phyloP scores from a whole-genome alignment of 2,888 invertebrate genomes.

The Heliconius ethilla region DNA sequence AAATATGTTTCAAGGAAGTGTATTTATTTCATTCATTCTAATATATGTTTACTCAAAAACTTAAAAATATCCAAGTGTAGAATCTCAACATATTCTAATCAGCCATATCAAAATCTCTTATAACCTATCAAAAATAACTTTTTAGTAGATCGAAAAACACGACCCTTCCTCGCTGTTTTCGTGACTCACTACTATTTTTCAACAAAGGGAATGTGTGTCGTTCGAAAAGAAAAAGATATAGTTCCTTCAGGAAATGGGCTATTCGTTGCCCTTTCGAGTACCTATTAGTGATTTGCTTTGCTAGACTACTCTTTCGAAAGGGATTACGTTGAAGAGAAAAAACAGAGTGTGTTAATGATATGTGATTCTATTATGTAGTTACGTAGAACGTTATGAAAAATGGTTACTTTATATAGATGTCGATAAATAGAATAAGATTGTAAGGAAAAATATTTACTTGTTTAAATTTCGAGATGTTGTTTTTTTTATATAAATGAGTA shows the following conservation, averaged over 20 bases:
- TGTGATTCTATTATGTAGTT: no score
- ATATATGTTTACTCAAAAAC: no score
- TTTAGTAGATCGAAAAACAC: conserved; percentile 41
- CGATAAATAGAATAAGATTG: no score
- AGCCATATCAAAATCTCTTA: conserved; percentile 54
- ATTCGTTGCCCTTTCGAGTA: conserved; percentile 70
- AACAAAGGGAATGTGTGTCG: conserved; percentile 40
- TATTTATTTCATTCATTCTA: background rate
- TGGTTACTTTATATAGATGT: no score
- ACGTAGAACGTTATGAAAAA: no score
- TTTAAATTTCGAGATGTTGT: no score
- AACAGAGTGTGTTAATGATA: conserved; percentile 45
- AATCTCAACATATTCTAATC: background rate
- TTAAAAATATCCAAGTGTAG: no score
- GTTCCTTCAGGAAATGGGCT: conserved; percentile 70
- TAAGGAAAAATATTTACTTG: background rate
- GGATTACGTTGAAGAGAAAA: conserved; percentile 52
- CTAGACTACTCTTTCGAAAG: conserved; percentile 53
- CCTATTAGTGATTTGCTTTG: conserved; percentile 76
- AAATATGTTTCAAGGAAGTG: background rate
- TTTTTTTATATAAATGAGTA: no score
- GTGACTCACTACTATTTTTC: conserved; percentile 40
- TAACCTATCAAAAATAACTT: conserved; percentile 19
- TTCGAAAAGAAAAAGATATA: conserved; percentile 62
- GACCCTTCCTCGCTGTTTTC: conserved; percentile 38